These are phyloP conservation scores for Valencia hispanica DNA, from an alignment of 2,797 vertebrate species.

Conservation along the genomic window DNA sequence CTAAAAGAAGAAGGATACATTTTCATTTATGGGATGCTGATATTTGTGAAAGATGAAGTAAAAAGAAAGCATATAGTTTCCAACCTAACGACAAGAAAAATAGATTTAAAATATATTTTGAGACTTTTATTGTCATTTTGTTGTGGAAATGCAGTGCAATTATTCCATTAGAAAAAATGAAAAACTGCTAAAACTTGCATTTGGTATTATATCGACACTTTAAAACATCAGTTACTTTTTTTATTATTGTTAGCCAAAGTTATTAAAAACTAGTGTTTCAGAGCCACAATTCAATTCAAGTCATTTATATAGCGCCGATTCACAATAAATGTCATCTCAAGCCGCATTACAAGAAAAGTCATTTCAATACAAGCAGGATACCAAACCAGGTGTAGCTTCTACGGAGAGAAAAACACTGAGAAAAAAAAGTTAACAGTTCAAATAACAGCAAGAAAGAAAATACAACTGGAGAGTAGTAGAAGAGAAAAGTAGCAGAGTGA, in stretches of 20 bases:
- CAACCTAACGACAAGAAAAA: not conserved
- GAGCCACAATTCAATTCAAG: too few species aligned
- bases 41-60: not conserved
- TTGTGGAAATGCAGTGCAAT: not conserved
- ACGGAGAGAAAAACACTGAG: too few species aligned
- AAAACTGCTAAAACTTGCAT: not conserved
- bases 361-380: too few species aligned
- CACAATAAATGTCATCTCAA: too few species aligned
- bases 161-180: not conserved
- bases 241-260: not conserved
- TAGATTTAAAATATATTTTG: too few species aligned
- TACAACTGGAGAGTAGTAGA: too few species aligned
- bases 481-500: too few species aligned
- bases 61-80: not conserved
- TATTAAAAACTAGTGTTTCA: not conserved
- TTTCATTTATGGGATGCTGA: not conserved
- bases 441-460: too few species aligned
- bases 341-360: too few species aligned
- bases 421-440: too few species aligned
- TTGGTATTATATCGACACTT: not conserved
- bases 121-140: not conserved
- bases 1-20: not conserved
- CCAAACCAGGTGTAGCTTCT: too few species aligned
- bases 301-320: too few species aligned
- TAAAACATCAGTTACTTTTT: not conserved